Base-by-base conservation (phyloP, 2,113 vertebrate genomes). In the Rynchops niger region DNA sequence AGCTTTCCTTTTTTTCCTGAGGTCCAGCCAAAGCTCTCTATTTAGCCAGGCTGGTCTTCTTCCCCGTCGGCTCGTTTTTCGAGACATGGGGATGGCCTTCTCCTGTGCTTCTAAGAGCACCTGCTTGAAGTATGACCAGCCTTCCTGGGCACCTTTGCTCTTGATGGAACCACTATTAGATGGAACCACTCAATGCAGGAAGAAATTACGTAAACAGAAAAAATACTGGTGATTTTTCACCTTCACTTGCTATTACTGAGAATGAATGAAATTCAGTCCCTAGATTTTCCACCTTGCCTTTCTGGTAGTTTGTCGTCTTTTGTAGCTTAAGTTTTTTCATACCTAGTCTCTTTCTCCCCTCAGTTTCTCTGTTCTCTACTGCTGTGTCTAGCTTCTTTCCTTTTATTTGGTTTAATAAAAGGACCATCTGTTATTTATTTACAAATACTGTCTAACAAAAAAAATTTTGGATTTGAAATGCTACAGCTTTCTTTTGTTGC, bases 401-500 rank as follows among this genome's bases (percentile, higher is more conserved):
- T 91, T 87, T 80, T n/a, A 59, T 80, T 78, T 94, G 23, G 3
- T 53, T 93, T 77, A 47, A 85, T 58, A 58, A 72, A 91, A 95
- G 25, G 52, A 49, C 38, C 29, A 42, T 53, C 78, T 92, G 34
- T 78, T 93, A 56, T 40, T 56, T 78, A 78, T 71, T 95, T 96
- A 90, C 66, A 86, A 93, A 78, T 70, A 69, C 17, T 86, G 92
- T 38, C 36, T 84, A 72, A 70, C 62, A 63, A 29, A 82, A 94
- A n/a, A 17, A 81, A 11, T 76, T 91, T 67, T 81, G 82, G 89
- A 85, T 83, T 96, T 95, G 82, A 93, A 93, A 90, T 97, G 76
- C 96, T 69, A 88, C 76, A 89, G 17, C n/a, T 97, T 65, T 93
- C 45, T 97, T 94, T 91, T 97, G 30, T 98, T 98, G 76, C 97